Evolutionary conservation across 2,888 invertebrate genomes (phyloP).

Genomic region (Limenitis camilla): DNA sequence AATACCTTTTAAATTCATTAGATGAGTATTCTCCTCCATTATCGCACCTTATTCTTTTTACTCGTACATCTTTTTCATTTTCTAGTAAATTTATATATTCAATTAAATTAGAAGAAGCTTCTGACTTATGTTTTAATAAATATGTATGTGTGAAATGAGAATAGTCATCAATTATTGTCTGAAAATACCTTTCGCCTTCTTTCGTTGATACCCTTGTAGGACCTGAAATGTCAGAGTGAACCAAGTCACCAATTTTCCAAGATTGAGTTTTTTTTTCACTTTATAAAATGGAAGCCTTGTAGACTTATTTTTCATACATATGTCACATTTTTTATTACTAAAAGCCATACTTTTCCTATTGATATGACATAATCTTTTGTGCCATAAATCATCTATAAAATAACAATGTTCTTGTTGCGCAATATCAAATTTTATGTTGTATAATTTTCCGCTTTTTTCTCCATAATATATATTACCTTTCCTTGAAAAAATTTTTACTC

Average conservation of each 20-base stretch:
- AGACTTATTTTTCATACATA: conserved; percentile 14
- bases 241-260: conserved; percentile 14
- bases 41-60: background rate
- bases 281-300: conserved; percentile 13
- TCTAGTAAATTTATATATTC: conserved; percentile 20
- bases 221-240: conserved; percentile 24
- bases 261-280: background rate
- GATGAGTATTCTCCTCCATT: background rate
- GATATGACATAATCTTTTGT: conserved; percentile 17
- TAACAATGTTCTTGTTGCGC: too few relatives aligned
- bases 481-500: too few relatives aligned
- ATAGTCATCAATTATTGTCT: conserved; percentile 21
- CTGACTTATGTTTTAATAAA: conserved; percentile 20
- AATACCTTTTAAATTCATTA: conserved; percentile 10
- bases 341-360: conserved; percentile 15
- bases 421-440: too few relatives aligned
- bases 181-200: conserved; percentile 19
- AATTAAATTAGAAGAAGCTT: conserved; percentile 22
- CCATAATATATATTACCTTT: too few relatives aligned
- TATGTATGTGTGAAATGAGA: conserved; percentile 20
- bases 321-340: conserved; percentile 2
- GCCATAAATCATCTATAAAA: too few relatives aligned
- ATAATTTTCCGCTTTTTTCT: too few relatives aligned
- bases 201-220: conserved; percentile 13
- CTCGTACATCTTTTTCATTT: conserved; percentile 8